Evolutionary conservation across 2,113 vertebrate species (phyloP).

Genomic region (Cairina moschata): DNA sequence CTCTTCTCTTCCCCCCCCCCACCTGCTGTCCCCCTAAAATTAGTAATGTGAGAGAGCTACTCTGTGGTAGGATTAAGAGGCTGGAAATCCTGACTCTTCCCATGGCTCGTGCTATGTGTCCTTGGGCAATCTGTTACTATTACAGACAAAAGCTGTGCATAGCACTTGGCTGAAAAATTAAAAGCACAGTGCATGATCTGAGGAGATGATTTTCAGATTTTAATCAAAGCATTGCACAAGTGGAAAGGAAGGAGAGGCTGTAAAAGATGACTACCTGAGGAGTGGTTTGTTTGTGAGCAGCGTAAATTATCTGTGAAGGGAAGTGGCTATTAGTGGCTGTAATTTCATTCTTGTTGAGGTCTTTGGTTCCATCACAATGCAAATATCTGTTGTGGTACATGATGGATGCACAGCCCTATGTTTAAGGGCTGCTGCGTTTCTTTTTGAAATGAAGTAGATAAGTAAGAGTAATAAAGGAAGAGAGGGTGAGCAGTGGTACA

Average conservation of each 20-base stretch:
- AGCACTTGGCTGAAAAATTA: slow-evolving; percentile 50
- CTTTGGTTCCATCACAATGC: not conserved
- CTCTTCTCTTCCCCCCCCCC: not conserved
- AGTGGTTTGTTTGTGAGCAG: not conserved
- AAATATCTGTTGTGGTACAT: not conserved
- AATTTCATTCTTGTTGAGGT: not conserved
- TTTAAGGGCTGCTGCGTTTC: not conserved
- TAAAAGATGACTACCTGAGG: not conserved
- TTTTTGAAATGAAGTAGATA: not conserved
- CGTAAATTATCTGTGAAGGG: not conserved
- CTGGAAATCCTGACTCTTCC: slow-evolving; percentile 52
- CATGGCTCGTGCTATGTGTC: slow-evolving; percentile 39
- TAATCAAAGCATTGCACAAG: not conserved
- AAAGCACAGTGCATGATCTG: not conserved
- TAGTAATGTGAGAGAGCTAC: slow-evolving; percentile 34
- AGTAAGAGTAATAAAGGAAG: not conserved
- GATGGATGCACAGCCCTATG: not conserved
- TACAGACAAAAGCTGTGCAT: slow-evolving; percentile 11
- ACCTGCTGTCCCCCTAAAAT: not conserved
- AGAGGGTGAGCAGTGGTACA: not conserved
- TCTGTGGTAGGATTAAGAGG: slow-evolving; percentile 30
- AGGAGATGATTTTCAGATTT: slow-evolving; percentile 21
- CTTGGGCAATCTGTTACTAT: slow-evolving; percentile 59
- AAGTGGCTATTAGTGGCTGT: not conserved
- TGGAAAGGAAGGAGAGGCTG: not conserved